Base-by-base conservation (phyloP, 2,797 vertebrate genomes). In the Forpus xanthops region DNA sequence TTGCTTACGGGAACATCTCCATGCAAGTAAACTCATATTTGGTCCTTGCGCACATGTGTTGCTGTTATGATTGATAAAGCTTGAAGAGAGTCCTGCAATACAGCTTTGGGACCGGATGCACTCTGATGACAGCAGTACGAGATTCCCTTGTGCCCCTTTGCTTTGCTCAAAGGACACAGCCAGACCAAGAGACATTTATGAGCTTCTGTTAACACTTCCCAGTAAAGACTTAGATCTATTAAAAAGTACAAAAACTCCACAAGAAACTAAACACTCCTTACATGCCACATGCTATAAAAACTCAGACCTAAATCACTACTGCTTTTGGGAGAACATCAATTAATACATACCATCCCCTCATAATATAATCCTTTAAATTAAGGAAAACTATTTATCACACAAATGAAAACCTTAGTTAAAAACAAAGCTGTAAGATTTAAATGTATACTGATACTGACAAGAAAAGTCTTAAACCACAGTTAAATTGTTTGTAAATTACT, bases 401-500 rank as follows among this genome's bases (percentile, higher is more conserved):
- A 85, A 79, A 89, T 33, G 31, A 89, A 90, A 91, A 62, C 24
- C 31, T 75, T 44, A 31, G 25, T 58, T 75, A 68, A 31, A 82
- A 92, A 66, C 64, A 61, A 79, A 62, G 7, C 21, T 45, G 17
- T 27, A 83, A 68, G 60, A 58, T 78, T 92, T 83, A 68, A 87
- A 68, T 61, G 37, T 31, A 72, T 37, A 79, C 21, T 60, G 20
- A 47, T 27, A 45, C 14, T 17, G 19, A 42, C 28, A n/a, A 52
- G 45, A 33, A 62, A 37, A 35, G 11, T 42, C 50, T 85, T 44
- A 44, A 76, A 60, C 15, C 11, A 42, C 47, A 82, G 66, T 67
- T 90, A 74, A 88, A 84, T 60, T 60, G 31, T 67, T 77, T 78
- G 28, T 60, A 85, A 95, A 93, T 35, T 49, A 24, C 60, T 85